Percentiles rank a stretch among this genome's conserved stretches.
phyloP scores from a whole-genome alignment of 2,113 vertebrate genomes.

The Callorhinus ursinus region DNA sequence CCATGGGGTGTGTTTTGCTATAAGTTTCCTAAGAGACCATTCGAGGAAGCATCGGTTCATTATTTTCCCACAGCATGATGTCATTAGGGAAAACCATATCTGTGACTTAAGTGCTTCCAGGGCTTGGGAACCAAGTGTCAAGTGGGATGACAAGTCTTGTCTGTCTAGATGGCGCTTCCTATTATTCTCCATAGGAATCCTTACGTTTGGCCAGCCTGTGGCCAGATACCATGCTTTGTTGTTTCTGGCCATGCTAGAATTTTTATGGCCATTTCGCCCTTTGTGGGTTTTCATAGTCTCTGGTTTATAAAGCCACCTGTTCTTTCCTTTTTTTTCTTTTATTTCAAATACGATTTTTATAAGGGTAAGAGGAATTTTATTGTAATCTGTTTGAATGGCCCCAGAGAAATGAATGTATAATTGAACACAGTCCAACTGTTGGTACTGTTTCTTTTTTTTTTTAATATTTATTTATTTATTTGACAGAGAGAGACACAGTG shows the following conservation, averaged over 20 bases:
- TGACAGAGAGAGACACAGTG: too few species aligned
- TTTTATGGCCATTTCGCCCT: conserved; percentile 54
- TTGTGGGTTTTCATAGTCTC: conserved; percentile 63
- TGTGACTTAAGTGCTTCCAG: conserved; percentile 46
- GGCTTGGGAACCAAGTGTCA: conserved; percentile 47
- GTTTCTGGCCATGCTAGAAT: conserved; percentile 21
- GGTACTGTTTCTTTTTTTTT: not conserved
- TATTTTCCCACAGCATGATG: conserved; percentile 52
- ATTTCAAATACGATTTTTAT: conserved; percentile 58
- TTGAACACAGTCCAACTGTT: conserved; percentile 43
- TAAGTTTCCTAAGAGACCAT: conserved; percentile 34
- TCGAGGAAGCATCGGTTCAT: conserved; percentile 29
- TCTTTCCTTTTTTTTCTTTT: conserved; percentile 42
- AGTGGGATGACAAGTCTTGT: conserved; percentile 34
- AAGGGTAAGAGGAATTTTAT: conserved; percentile 45
- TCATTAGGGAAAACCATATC: conserved; percentile 50
- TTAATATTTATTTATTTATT: too few species aligned
- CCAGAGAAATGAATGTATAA: conserved; percentile 57
- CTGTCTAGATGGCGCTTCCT: not conserved
- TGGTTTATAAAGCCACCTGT: conserved; percentile 40
- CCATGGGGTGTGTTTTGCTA: not conserved
- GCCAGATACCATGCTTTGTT: not conserved
- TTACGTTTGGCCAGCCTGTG: not conserved
- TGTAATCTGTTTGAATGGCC: conserved; percentile 39
- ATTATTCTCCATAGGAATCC: not conserved